Evolutionary conservation across 2,888 invertebrate species (phyloP).

Genomic region (Dryocosmus kuriphilus): DNA sequence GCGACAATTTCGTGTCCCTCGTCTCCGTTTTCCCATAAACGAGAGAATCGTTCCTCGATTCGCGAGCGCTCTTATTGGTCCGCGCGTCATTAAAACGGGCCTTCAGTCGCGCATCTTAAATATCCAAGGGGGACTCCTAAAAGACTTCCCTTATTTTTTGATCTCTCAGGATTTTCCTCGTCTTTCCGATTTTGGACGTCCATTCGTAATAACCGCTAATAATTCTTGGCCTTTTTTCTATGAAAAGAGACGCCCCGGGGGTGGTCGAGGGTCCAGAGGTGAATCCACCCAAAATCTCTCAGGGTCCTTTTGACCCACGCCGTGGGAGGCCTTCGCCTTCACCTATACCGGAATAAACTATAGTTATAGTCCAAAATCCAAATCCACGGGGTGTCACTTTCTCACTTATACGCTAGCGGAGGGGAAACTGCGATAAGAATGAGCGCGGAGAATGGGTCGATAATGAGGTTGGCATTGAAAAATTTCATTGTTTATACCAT

Average conservation of each 20-base stretch:
- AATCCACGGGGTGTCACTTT: conserved; percentile 31
- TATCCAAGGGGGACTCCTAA: conserved; percentile 52
- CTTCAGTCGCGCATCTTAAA: conserved; percentile 59
- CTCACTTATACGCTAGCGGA: neutral
- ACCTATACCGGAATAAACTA: conserved; percentile 35
- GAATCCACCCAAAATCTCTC: conserved; percentile 34
- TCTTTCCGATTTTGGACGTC: conserved; percentile 40
- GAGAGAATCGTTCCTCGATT: conserved; percentile 17
- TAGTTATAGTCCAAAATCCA: conserved; percentile 4
- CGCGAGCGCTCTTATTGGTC: conserved; percentile 23
- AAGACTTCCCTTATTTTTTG: conserved; percentile 47
- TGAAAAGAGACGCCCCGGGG: conserved; percentile 43
- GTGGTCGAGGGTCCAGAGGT: conserved; percentile 45
- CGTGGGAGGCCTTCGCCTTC: conserved; percentile 30
- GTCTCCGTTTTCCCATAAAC: neutral
- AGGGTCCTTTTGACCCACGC: conserved; percentile 13
- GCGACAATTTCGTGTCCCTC: conserved; percentile 28
- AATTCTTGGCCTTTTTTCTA: conserved; percentile 59
- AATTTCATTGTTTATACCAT: conserved; percentile 11
- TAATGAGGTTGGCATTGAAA: neutral
- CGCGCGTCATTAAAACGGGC: conserved; percentile 55
- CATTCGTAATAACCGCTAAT: conserved; percentile 67
- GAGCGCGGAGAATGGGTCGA: conserved; percentile 18
- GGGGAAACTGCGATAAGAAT: neutral
- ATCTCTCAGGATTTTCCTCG: conserved; percentile 23